Conservation (phyloP, 2,113 vertebrate genomes). For the Chaetodon auriga region DNA sequence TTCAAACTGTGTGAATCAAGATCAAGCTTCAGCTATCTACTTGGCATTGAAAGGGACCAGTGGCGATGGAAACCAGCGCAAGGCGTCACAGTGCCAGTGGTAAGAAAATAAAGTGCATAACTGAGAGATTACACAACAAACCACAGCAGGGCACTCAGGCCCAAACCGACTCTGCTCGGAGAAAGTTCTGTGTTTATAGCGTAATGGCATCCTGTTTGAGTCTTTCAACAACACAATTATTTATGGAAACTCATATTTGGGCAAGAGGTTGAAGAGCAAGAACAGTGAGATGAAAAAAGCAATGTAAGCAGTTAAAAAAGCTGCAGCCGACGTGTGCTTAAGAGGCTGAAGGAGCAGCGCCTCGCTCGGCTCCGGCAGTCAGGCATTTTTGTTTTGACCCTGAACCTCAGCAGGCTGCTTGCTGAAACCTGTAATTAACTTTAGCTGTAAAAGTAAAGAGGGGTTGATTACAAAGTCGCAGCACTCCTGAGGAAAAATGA, state of each 20-base stretch:
- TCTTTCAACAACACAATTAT: conserved; percentile 71
- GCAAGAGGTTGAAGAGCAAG: conserved; percentile 32
- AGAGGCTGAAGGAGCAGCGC: conserved; percentile 5
- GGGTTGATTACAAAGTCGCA: conserved; percentile 69
- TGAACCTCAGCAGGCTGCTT: conserved; percentile 67
- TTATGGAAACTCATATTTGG: conserved; percentile 70
- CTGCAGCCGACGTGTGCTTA: conserved; percentile 18
- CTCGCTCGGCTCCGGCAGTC: conserved; percentile 37
- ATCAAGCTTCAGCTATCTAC: conserved; percentile 32
- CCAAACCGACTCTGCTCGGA: conserved; percentile 90
- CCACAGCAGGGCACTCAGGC: conserved; percentile 90
- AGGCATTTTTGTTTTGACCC: conserved; percentile 71
- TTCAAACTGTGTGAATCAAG: conserved; percentile 39
- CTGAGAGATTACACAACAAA: conserved; percentile 91
- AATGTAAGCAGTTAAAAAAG: conserved; percentile 45
- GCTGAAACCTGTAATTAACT: conserved; percentile 78
- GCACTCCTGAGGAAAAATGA: conserved; percentile 47
- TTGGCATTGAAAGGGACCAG: conserved; percentile 57
- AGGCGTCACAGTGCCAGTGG: conserved; percentile 77
- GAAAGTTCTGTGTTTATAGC: conserved; percentile 89
- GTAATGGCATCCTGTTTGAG: conserved; percentile 81
- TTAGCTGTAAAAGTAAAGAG: conserved; percentile 70
- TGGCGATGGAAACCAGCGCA: conserved; percentile 78
- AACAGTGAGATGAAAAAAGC: conserved; percentile 46
- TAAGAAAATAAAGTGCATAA: conserved; percentile 87